Evolutionary conservation across 1,140 invertebrate genomes (phyloP).

Genomic region (Colletes latitarsis): DNA sequence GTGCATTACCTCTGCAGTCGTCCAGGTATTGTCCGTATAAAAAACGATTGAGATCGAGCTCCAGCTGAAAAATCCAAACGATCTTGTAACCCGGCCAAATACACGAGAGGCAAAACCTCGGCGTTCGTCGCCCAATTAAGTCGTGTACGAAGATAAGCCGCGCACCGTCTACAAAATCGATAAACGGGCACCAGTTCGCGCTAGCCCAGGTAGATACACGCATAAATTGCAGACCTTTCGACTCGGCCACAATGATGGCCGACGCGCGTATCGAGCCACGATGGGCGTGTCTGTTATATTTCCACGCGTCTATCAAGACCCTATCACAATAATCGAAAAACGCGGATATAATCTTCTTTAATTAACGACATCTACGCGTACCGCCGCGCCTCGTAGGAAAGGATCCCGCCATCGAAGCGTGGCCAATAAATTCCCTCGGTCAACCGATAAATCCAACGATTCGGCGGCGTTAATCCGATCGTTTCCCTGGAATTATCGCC

Average conservation of each 20-base stretch:
- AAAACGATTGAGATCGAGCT: not conserved
- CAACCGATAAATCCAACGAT: conserved; percentile 45
- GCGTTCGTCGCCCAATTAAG: conserved; percentile 16
- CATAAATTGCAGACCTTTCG: conserved; percentile 23
- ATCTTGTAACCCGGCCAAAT: not conserved
- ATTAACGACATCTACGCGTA: conserved; percentile 48
- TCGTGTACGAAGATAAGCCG: conserved; percentile 5
- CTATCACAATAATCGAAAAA: conserved; percentile 39
- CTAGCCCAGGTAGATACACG: conserved; percentile 17
- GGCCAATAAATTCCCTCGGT: conserved; percentile 42
- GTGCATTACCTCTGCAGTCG: too few relatives aligned
- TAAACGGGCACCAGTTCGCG: not conserved
- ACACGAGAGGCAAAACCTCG: not conserved
- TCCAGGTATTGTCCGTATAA: too few relatives aligned
- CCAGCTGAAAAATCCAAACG: not conserved
- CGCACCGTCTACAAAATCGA: not conserved
- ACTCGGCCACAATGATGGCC: conserved; percentile 1
- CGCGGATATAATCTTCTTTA: conserved; percentile 50
- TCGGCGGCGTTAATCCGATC: conserved; percentile 47
- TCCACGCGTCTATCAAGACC: not conserved
- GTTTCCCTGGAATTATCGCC: conserved; percentile 45
- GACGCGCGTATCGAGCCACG: not conserved
- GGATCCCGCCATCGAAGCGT: conserved; percentile 15
- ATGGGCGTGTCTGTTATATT: conserved; percentile 43
- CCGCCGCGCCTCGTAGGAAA: conserved; percentile 36